phyloP scores from a whole-genome alignment of 2,888 invertebrate genomes.

The Orchesella flavescens region DNA sequence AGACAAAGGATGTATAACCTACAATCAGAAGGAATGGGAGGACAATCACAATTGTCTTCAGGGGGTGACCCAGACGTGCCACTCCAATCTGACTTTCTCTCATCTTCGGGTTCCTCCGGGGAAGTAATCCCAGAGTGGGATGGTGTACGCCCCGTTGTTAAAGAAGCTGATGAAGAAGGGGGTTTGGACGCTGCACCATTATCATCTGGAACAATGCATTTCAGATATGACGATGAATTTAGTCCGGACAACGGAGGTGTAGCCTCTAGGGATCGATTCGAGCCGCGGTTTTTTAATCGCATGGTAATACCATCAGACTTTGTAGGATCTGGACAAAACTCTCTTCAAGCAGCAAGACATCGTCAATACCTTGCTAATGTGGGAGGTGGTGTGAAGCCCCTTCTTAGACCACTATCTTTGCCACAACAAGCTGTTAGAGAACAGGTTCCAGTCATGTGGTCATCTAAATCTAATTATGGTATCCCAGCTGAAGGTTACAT shows the following conservation, averaged over 20 bases:
- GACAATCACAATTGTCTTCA: background rate
- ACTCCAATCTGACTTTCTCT: constrained; percentile 22
- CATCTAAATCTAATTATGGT: constrained; percentile 44
- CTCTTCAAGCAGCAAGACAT: background rate
- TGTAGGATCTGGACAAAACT: background rate
- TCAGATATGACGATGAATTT: background rate
- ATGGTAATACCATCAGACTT: constrained; percentile 3
- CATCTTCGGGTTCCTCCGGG: constrained; percentile 20
- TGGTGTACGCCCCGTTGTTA: constrained; percentile 8
- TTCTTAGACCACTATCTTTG: background rate
- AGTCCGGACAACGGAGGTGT: background rate
- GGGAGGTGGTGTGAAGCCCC: constrained; percentile 11
- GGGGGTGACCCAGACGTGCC: constrained; percentile 29
- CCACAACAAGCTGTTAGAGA: constrained; percentile 24
- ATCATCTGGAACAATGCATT: background rate
- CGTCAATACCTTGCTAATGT: constrained; percentile 2
- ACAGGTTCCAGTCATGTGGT: constrained; percentile 13
- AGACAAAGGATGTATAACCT: constrained; percentile 25
- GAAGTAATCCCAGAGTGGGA: constrained; percentile 41
- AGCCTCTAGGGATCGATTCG: constrained; percentile 1
- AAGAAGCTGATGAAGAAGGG: constrained; percentile 9
- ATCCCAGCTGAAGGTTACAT: constrained; percentile 47
- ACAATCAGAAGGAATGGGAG: constrained; percentile 6
- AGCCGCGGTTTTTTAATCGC: constrained; percentile 17
- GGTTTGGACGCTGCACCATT: constrained; percentile 12